Conservation (phyloP, 64 coral and sea anemone species). For the Stichodactyla helianthus region DNA sequence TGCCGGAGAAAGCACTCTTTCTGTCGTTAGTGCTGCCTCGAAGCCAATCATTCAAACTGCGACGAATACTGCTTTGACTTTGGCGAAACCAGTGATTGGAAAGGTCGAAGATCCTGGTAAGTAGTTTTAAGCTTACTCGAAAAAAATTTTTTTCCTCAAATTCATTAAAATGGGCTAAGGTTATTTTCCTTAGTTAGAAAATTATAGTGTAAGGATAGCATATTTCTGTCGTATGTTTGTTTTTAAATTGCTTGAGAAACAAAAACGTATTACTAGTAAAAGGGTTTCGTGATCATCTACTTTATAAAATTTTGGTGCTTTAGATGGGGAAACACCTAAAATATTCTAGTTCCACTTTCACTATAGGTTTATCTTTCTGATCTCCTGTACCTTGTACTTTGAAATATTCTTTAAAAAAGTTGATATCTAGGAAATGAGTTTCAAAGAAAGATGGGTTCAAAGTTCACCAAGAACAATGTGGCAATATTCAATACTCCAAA, state of each 20-base stretch:
- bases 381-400: too few species aligned
- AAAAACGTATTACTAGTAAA: too few species aligned
- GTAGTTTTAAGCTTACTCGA: not conserved
- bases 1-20: constrained; percentile 74
- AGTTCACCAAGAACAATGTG: not conserved
- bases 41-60: constrained; percentile 61
- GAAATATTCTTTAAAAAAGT: too few species aligned
- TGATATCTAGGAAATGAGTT: not conserved
- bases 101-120: constrained; percentile 74
- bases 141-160: not conserved
- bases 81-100: constrained; percentile 80
- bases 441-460: not conserved
- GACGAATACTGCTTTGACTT: constrained; percentile 53
- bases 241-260: too few species aligned
- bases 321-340: too few species aligned
- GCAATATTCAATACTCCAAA: not conserved
- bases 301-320: too few species aligned
- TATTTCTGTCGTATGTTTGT: too few species aligned
- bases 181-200: too few species aligned
- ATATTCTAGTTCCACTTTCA: too few species aligned
- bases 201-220: too few species aligned
- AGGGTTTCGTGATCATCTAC: too few species aligned
- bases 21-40: constrained; percentile 56
- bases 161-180: not conserved
- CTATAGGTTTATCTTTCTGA: too few species aligned